Evolutionary conservation across 2,888 invertebrate species (phyloP), one percentile per base, ranked within the genome.

Genomic region (Falcaria lacertinaria): DNA sequence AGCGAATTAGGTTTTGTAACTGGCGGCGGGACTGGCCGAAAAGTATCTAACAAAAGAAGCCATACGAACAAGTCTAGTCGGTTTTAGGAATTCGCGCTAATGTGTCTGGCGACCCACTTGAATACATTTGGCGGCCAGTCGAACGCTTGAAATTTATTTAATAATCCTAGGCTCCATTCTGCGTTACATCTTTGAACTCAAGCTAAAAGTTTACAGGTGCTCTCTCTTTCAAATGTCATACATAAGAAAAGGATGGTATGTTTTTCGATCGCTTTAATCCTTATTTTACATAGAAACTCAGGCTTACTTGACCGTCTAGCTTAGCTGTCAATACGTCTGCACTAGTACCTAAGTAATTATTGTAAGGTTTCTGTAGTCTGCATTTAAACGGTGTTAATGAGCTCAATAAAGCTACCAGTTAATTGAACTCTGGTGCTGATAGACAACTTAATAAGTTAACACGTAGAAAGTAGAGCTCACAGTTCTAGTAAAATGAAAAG

Each of bases 21-120:
- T 45, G 59, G 64, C 64, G 44, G 44, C 55, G 59, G 22, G 57
- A 59, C 64, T 58, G 60, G 54, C 66, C 65, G 58, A 69, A 68
- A 72, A 73, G 64, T 57, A 60, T 69, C 60, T 64, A 69, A 79
- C 78, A 78, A 80, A 79, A 73, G 70, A 71, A 72, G 66, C 62
- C 68, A 68, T 71, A 74, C 64, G 69, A 67, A 71, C 66, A 63
- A 63, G 70, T 72, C 66, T 65, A 76, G 73, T 74, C 69, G 67
- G 71, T 78, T 80, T 80, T 80, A 62, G 72, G 80, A 74, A 77
- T 78, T 69, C 69, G 58, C 70, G 69, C 74, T 85, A 85, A 84
- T 85, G 84, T 64, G 84, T 85, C 83, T 84, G 78, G 80, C 71
- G 81, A 72, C 80, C 83, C 71, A 82, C 70, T 78, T 83, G 58